Percentiles rank a stretch among this genome's conserved stretches.
Evolutionary conservation across 2,888 invertebrate genomes (phyloP).

Genomic region (Drosophila quasianomalipes): DNA sequence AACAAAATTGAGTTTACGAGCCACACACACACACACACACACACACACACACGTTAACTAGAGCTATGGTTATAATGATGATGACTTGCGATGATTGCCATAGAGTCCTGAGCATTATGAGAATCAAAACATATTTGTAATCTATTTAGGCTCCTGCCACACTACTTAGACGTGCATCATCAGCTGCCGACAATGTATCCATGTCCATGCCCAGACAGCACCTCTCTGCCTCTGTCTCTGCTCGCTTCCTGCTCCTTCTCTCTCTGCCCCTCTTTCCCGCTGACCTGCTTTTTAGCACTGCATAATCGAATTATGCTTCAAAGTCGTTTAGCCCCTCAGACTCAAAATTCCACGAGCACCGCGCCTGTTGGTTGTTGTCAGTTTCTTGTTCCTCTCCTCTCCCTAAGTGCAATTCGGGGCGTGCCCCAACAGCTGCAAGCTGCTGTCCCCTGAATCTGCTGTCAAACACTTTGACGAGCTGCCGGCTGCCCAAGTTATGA

Average conservation of each 20-base stretch:
- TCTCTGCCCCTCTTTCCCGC: neutral
- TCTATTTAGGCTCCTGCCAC: conserved; percentile 60
- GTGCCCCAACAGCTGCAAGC: conserved; percentile 24
- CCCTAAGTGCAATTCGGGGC: conserved; percentile 42
- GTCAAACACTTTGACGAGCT: conserved; percentile 27
- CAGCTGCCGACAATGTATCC: conserved; percentile 27
- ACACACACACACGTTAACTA: neutral
- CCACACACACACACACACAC: neutral
- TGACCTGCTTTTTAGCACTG: conserved; percentile 4
- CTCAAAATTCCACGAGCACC: neutral
- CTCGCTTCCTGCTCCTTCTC: neutral
- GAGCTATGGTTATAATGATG: neutral
- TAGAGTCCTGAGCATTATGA: conserved; percentile 5
- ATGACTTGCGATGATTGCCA: neutral
- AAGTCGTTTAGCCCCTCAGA: conserved; percentile 28
- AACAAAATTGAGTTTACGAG: conserved; percentile 58
- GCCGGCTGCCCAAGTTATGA: conserved; percentile 9
- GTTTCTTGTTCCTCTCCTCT: conserved; percentile 14
- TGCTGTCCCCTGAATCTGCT: conserved; percentile 13
- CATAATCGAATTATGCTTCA: conserved; percentile 56
- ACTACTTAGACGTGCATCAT: conserved; percentile 56
- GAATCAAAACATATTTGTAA: conserved; percentile 69
- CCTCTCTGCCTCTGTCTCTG: neutral
- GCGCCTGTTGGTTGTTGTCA: conserved; percentile 13
- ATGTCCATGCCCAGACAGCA: neutral